Base-by-base conservation (phyloP, 2,888 invertebrate species). In the Pseudococcus jackbeardsleyi region DNA sequence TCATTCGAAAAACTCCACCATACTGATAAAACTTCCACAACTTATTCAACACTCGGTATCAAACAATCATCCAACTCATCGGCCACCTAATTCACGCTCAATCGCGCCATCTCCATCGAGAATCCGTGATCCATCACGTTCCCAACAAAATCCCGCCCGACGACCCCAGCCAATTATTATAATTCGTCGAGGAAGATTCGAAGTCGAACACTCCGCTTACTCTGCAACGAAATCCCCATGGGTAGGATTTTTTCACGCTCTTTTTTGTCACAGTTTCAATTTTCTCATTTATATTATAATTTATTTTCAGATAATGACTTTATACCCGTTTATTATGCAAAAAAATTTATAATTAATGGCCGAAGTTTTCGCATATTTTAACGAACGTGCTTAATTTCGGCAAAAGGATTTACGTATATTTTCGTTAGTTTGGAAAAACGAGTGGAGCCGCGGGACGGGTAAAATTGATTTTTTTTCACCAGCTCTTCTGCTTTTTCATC, bases 231-330 rank as follows among this genome's bases (percentile, higher is more conserved):
- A 59, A 84, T 48, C 46, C 68, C 26, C 15, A 6, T 12, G 68
- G 26, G 22, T 12, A 72, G 68, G 68, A 72, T 72, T 26, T 72
- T 86, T 59, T 59, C 59, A 59, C 59, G 50, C 39, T 79, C 26
- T 87, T 87, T 54, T 50, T 79, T 79, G 39, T 79, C 79, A 22
- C 77, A 87, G 87, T 79, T 87, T 54, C 87, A 87, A 87, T 87
- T 87, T 87, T 54, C 87, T 87, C 87, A 79, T 87, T 87, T 87
- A 87, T 87, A 87, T 87, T 87, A 87, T 87, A 87, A 87, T 87
- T 87, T 79, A 87, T 87, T 87, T 87, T 79, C 54, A 54, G 72
- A 87, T 87, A 87, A 87, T 79, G 87, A 87, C 87, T 87, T 87
- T 79, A 54, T 77, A 86, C 86, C 64, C 87, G 77, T 87, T 79